phyloP scores from a whole-genome alignment of 2,797 vertebrate species.

The Adrianichthys oophorus region DNA sequence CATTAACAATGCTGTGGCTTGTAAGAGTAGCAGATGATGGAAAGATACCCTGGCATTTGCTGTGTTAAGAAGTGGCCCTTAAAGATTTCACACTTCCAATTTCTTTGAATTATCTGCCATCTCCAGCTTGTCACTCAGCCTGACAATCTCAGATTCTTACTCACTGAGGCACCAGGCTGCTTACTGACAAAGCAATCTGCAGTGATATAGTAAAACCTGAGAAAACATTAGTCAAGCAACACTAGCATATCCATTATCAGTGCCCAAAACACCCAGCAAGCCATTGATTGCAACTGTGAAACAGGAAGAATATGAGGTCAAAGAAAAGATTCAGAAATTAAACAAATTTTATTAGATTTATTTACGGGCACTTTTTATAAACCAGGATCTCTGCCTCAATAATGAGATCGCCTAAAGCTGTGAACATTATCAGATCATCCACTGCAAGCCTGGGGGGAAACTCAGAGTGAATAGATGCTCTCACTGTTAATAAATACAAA shows the following conservation, averaged over 20 bases:
- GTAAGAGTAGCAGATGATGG: conserved; percentile 93
- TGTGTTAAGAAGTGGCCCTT: conserved; percentile 93
- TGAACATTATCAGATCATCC: no score
- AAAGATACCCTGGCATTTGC: conserved; percentile 98
- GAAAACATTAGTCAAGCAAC: conserved; percentile 86
- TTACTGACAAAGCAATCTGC: conserved; percentile 98
- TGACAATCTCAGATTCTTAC: conserved; percentile 90
- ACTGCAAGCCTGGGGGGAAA: no score
- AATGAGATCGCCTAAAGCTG: neutral
- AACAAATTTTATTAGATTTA: neutral
- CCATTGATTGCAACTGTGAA: neutral
- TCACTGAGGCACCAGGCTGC: conserved; percentile 80
- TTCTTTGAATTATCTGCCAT: conserved; percentile 99
- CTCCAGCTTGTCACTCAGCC: conserved; percentile 92
- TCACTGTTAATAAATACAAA: neutral
- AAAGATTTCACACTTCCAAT: conserved; percentile 99
- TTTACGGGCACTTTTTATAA: neutral
- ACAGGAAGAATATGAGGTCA: neutral
- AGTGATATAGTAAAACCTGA: conserved; percentile 88
- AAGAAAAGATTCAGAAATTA: neutral
- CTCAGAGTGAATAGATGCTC: no score
- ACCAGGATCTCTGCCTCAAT: neutral
- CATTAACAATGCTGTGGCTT: conserved; percentile 93
- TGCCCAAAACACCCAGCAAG: neutral
- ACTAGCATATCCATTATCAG: conserved; percentile 28